These are phyloP conservation scores for Nomada flava DNA, from an alignment of 2,888 invertebrate species.

Conservation along the genomic window DNA sequence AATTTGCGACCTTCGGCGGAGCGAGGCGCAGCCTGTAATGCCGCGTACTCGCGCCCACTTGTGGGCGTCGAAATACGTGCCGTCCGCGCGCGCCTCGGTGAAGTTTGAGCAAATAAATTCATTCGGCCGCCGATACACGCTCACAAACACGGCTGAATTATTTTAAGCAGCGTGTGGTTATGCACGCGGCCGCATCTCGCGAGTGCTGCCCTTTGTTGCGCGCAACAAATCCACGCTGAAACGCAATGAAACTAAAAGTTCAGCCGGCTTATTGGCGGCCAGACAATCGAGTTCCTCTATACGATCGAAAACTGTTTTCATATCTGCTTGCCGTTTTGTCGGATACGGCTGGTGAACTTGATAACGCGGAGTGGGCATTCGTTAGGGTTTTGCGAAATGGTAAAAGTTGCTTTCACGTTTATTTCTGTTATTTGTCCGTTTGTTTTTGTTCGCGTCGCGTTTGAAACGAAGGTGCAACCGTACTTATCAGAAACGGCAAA, in stretches of 20 bases:
- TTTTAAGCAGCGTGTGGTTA: conserved; percentile 15
- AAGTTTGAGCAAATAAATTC: conserved; percentile 66
- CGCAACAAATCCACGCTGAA: conserved; percentile 29
- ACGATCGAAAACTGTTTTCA: background rate
- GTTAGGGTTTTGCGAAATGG: too few relatives aligned
- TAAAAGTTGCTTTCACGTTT: too few relatives aligned
- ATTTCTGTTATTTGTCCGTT: too few relatives aligned
- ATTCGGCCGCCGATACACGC: conserved; percentile 48
- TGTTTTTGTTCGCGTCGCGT: background rate
- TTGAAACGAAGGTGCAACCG: background rate
- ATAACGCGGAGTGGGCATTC: background rate
- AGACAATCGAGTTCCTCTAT: background rate
- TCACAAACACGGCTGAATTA: conserved; percentile 28
- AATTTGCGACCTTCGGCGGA: conserved; percentile 70
- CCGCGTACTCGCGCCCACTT: conserved; percentile 65
- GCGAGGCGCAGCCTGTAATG: conserved; percentile 68
- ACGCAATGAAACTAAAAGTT: conserved; percentile 16
- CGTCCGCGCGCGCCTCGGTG: conserved; percentile 37
- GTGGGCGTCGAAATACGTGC: conserved; percentile 67
- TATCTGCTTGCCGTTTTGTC: background rate
- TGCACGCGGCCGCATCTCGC: conserved; percentile 24
- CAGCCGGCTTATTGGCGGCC: background rate
- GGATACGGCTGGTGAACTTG: too few relatives aligned
- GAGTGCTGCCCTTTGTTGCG: conserved; percentile 34
- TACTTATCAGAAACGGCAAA: conserved; percentile 67